Conservation (phyloP, 2,888 invertebrate genomes). For the Leptogaster cylindrica region DNA sequence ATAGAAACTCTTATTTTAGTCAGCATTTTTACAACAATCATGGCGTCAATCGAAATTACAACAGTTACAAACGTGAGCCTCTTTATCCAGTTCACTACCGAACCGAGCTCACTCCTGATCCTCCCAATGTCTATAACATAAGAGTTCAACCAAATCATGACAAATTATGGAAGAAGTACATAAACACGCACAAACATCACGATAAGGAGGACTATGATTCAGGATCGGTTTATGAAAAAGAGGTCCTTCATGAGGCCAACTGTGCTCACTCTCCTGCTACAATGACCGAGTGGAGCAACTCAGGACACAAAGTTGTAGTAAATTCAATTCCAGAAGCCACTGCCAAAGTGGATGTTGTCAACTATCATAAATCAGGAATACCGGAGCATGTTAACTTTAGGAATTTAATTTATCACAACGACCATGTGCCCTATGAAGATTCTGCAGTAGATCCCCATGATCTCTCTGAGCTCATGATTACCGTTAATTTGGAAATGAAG, state of each 20-base stretch:
- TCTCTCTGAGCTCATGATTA: neutral
- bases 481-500: neutral
- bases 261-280: neutral
- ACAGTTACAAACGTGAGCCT: no score
- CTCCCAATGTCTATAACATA: neutral
- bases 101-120: neutral
- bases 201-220: no score
- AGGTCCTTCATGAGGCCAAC: neutral
- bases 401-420: conserved; percentile 9
- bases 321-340: neutral
- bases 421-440: neutral
- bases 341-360: neutral
- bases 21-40: no score
- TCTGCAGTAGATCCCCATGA: neutral
- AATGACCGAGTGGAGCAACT: neutral
- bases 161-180: conserved; percentile 12
- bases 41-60: no score
- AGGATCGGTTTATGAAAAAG: conserved; percentile 12
- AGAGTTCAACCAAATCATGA: neutral
- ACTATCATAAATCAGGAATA: neutral
- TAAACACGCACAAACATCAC: no score
- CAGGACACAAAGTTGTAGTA: neutral
- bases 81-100: no score
- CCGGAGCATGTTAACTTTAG: neutral
- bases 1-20: no score